phyloP scores from a whole-genome alignment of 2,113 vertebrate species.

The Taurulus bubalis region DNA sequence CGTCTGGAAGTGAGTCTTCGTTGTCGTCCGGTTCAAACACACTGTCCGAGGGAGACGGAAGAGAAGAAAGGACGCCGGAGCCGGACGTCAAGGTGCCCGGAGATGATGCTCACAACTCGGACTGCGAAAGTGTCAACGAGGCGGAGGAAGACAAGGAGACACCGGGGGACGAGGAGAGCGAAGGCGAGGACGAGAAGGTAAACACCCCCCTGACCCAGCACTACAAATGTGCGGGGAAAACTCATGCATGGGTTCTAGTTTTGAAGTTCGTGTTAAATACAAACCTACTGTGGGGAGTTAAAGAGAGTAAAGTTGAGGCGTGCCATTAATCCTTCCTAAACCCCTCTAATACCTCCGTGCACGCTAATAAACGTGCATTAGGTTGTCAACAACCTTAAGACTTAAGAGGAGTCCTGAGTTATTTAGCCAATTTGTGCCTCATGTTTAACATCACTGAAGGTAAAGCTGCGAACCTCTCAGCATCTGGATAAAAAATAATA shows the following conservation, averaged over 20 bases:
- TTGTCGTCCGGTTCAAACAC: slow-evolving; percentile 63
- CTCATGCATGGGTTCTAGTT: background rate
- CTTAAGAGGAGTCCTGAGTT: background rate
- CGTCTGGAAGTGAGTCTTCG: slow-evolving; percentile 43
- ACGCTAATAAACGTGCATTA: background rate
- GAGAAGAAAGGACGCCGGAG: background rate
- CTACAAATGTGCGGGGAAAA: background rate
- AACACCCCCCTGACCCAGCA: background rate
- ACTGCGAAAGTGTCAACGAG: background rate
- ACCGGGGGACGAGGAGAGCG: slow-evolving; percentile 35
- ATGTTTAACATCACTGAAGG: background rate
- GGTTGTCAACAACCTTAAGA: slow-evolving; percentile 18
- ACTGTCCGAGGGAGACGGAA: slow-evolving; percentile 53
- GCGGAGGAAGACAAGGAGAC: slow-evolving; percentile 7
- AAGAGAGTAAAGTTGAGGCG: background rate
- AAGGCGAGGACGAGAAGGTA: slow-evolving; percentile 76
- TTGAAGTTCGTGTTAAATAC: background rate
- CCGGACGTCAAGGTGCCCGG: slow-evolving; percentile 7
- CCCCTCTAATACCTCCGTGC: background rate
- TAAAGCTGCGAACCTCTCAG: no score
- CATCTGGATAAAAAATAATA: no score
- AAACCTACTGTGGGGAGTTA: no score
- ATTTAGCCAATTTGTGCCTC: background rate
- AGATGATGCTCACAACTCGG: background rate
- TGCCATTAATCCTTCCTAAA: background rate